phyloP scores from a whole-genome alignment of 2,888 invertebrate species.

The Rugalucina vietnamica region DNA sequence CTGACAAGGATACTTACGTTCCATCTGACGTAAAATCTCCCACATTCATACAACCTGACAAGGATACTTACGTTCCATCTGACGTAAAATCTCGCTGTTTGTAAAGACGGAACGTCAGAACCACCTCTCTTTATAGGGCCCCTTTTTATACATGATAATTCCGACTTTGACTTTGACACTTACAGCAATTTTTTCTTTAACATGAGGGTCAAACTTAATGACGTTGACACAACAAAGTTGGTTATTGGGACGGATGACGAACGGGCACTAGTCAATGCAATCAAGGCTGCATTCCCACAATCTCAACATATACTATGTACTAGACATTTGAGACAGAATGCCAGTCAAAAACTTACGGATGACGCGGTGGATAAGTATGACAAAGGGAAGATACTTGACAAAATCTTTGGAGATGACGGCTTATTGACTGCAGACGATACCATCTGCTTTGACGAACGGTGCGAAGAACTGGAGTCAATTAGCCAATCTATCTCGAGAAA shows the following conservation, averaged over 20 bases:
- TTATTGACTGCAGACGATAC: constrained; percentile 22
- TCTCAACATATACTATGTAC: constrained; percentile 31
- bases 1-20: no score
- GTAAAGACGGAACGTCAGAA: constrained; percentile 10
- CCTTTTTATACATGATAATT: constrained; percentile 49
- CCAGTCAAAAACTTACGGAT: constrained; percentile 24
- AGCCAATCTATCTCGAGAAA: background rate
- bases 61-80: no score
- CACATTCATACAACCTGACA: no score
- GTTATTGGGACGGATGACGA: constrained; percentile 35
- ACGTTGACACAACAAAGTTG: background rate
- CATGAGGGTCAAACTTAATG: constrained; percentile 33
- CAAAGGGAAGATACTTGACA: constrained; percentile 4
- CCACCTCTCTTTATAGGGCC: constrained; percentile 55
- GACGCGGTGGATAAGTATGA: constrained; percentile 17
- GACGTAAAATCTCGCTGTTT: no score
- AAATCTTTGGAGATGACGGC: constrained; percentile 34
- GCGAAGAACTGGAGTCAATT: constrained; percentile 30
- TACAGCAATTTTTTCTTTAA: constrained; percentile 45
- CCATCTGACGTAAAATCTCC: no score
- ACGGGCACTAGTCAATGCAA: constrained; percentile 31
- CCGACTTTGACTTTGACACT: constrained; percentile 53
- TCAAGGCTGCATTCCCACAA: constrained; percentile 8
- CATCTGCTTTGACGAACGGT: constrained; percentile 36
- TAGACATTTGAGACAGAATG: constrained; percentile 25